Base-by-base conservation (phyloP, 37 sponge, comb jelly and placozoan species). In the Dysidea cf. avara region DNA sequence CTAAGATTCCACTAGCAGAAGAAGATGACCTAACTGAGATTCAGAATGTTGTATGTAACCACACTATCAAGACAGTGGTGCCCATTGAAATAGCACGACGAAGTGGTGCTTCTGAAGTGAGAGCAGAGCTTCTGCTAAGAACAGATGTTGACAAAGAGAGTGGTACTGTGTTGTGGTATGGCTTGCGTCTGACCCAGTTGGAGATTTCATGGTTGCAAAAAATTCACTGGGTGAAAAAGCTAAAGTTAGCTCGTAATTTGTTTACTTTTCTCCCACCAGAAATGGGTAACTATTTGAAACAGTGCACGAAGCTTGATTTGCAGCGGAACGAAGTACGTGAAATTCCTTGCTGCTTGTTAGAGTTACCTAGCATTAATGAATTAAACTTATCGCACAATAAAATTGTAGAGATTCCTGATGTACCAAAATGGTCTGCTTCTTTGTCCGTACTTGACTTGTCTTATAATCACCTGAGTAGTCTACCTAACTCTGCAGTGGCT, bases 351-450 rank as follows among this genome's bases (percentile, higher is more conserved):
- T 77, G 70, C 39, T 59, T 96, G 28, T 65, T 96, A 17, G 94
- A 92, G 71, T 61, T 96, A 46, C 93, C 96, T 2, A 67, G 68
- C 36, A 77, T 92, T 9, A 38, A 38, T 20, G 86, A 82, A 56
- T 84, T 96, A 56, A 92, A 88, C 55, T 78, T 89, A 21, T 79
- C 94, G 13, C 56, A 69, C 57, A 96, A 96, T 68, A 35, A 64
- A 35, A 75, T 96, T 11, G 53, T 32, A 17, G 90, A 92, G 28
- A 62, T 96, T 5, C 90, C 90, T 26, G 90, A 87, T 17, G 66
- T 82, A 0, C 71, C 70, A 5, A 83, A 84, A 61, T 91, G 93
- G 86, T 78, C 96, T 1, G 33, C 80, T 14, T 80, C 80, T 32
- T 84, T 96, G 38, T 67, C 84, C 0, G 61, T 85, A 0, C 85